Evolutionary conservation across 1,140 invertebrate genomes (phyloP), one percentile per base, ranked within the genome.

Genomic region (Lepidurus couesii): DNA sequence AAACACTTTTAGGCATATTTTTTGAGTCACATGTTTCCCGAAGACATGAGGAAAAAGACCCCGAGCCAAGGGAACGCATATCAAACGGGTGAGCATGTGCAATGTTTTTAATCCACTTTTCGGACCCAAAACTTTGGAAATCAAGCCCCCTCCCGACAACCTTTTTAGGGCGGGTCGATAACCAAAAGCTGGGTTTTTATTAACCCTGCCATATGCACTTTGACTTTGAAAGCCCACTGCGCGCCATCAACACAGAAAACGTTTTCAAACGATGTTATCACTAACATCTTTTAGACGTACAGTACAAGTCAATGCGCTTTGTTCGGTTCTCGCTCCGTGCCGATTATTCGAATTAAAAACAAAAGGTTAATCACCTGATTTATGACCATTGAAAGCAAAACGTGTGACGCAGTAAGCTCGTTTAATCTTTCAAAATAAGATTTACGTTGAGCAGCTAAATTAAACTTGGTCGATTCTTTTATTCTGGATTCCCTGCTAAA

Each of bases 191-290:
- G 16, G 13, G 53, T 65, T 65, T 21, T 65, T 65, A 13, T 65
- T n/a, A 65, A 21, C 16, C 53, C 5, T 65, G 53, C 53, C 53
- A 65, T 65, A 65, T 65, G 53, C 53, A 65, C 53, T 65, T 65
- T 21, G 21, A 65, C 53, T 65, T 21, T 65, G 53, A 65, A 65
- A 65, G 53, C 53, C 53, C 21, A 8, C 53, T 65, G n/a, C 53
- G 53, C 53, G 53, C 53, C 47, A 65, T 65, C 21, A 65, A 65
- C 53, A 65, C 53, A n/a, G 13, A 65, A 65, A 65, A 21, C 53
- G 53, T 21, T 65, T 65, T 65, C 53, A 65, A 65, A 13, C 16
- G 53, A 34, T 34, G 53, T 65, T 65, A 7, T 65, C 53, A 65
- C 53, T 65, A 65, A 13, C 53, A 65, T 13, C 34, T 34, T 65